Evolutionary conservation across 2,113 vertebrate genomes (phyloP).

Genomic region (Hydrochoerus hydrochaeris): DNA sequence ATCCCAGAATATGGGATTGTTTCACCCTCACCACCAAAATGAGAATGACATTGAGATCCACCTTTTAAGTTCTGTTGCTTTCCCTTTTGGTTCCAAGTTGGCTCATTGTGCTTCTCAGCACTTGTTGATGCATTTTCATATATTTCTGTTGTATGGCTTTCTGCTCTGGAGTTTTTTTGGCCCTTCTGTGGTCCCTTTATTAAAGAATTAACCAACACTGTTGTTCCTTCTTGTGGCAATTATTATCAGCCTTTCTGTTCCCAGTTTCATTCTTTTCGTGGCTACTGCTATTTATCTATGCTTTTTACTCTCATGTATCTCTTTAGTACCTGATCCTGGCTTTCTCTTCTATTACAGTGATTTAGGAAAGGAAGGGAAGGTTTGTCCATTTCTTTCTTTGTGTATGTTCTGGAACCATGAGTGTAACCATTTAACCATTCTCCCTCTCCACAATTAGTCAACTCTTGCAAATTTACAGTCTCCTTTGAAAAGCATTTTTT

Average conservation of each 20-base stretch:
- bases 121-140: not conserved
- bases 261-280: not conserved
- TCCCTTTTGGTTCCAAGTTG: not conserved
- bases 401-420: not conserved
- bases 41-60: not conserved
- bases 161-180: not conserved
- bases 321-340: not conserved
- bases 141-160: not conserved
- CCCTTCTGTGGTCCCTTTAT: not conserved
- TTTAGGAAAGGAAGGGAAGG: not conserved
- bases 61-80: not conserved
- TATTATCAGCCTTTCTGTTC: not conserved
- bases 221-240: not conserved
- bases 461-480: not conserved
- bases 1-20: not conserved
- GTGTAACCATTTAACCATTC: not conserved
- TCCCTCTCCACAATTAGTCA: not conserved
- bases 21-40: not conserved
- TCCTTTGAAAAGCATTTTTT: conserved; percentile 29
- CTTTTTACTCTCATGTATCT: not conserved
- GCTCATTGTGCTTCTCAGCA: not conserved
- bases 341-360: not conserved
- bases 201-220: not conserved
- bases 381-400: not conserved
- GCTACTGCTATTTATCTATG: conserved; percentile 11